Evolutionary conservation across 2,888 invertebrate genomes (phyloP).

Genomic region (Cosmorhoe ocellata): DNA sequence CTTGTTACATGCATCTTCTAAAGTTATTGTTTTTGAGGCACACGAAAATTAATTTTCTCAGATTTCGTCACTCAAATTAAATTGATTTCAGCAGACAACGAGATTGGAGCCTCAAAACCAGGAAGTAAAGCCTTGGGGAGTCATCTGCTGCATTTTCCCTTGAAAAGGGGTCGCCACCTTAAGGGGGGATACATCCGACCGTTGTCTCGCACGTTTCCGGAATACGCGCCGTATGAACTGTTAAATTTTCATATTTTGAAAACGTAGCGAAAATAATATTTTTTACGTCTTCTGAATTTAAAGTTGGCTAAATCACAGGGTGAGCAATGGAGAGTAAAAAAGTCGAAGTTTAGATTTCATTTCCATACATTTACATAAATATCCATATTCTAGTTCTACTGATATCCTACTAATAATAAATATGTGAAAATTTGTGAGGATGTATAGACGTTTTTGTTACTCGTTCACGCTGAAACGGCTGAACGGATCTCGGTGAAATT

Average conservation of each 20-base stretch:
- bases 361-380: too few species aligned
- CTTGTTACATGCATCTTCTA: too few species aligned
- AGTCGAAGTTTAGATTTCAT: too few species aligned
- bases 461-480: too few species aligned
- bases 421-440: too few species aligned
- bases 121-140: slow-evolving; percentile 21
- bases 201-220: slow-evolving; percentile 35
- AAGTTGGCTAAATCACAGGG: slow-evolving; percentile 5
- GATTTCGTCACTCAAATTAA: slow-evolving; percentile 2
- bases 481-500: too few species aligned
- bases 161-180: neutral
- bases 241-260: slow-evolving; percentile 11
- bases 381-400: too few species aligned
- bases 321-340: neutral
- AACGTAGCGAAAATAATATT: slow-evolving; percentile 22
- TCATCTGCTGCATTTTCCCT: slow-evolving; percentile 20
- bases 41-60: neutral
- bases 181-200: slow-evolving; percentile 12
- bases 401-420: too few species aligned
- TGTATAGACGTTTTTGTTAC: too few species aligned
- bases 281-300: slow-evolving; percentile 16
- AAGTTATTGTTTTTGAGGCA: too few species aligned
- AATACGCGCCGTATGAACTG: slow-evolving; percentile 22
- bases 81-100: slow-evolving; percentile 20
- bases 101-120: slow-evolving; percentile 12